These are phyloP conservation scores for Tautogolabrus adspersus DNA, from an alignment of 2,113 vertebrate species.

Conservation along the genomic window DNA sequence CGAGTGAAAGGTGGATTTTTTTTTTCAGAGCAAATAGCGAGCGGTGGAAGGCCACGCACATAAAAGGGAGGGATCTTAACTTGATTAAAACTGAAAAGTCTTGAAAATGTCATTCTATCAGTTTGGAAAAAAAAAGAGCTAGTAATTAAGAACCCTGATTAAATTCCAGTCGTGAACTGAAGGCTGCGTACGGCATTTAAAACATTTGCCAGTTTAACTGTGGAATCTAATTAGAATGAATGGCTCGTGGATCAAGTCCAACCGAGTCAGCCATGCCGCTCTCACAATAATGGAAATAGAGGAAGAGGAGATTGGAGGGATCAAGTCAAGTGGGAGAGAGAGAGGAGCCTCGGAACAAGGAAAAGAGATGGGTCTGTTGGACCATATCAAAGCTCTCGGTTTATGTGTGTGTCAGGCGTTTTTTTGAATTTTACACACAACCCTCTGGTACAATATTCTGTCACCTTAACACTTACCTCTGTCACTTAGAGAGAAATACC, in stretches of 20 bases:
- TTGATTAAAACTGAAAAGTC: constrained; percentile 45
- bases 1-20: background rate
- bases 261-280: constrained; percentile 14
- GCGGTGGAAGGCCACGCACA: background rate
- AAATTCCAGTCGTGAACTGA: constrained; percentile 34
- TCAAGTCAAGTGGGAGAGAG: constrained; percentile 43
- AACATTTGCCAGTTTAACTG: constrained; percentile 44
- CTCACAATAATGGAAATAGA: constrained; percentile 48
- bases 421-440: constrained; percentile 30
- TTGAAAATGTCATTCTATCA: constrained; percentile 44
- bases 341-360: constrained; percentile 44
- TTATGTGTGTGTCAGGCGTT: constrained; percentile 35
- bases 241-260: constrained; percentile 40
- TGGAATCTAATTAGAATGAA: constrained; percentile 60
- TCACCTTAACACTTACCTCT: constrained; percentile 12
- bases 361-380: constrained; percentile 38
- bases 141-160: constrained; percentile 56
- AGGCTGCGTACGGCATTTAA: constrained; percentile 30
- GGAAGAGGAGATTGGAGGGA: constrained; percentile 42
- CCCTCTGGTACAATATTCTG: constrained; percentile 12
- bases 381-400: constrained; percentile 57
- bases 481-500: background rate
- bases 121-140: background rate
- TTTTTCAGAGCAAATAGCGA: background rate
- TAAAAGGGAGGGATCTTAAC: constrained; percentile 1